A percentile compares a stretch with the other conserved stretches of the same genome.
These are phyloP conservation scores for Athene cunicularia DNA, from an alignment of 2,113 vertebrate genomes.

Conservation along the genomic window DNA sequence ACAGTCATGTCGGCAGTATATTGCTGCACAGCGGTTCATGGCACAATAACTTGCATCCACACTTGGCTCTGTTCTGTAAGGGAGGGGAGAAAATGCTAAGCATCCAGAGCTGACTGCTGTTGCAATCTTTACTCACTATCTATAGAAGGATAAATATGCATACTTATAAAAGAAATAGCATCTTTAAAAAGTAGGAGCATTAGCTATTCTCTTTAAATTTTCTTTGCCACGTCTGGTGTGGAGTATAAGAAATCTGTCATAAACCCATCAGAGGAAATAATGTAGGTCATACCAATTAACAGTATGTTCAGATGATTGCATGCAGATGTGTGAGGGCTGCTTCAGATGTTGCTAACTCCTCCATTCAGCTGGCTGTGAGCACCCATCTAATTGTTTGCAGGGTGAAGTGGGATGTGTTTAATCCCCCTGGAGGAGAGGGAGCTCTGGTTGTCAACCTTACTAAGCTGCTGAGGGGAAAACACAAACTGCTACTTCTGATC, in stretches of 20 bases:
- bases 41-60: neutral
- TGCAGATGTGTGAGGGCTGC: constrained; percentile 6
- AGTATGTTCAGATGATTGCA: neutral
- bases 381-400: neutral
- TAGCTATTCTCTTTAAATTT: neutral
- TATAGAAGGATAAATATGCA: neutral
- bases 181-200: neutral
- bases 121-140: neutral
- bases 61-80: neutral
- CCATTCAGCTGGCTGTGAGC: neutral
- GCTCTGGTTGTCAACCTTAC: neutral
- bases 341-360: neutral
- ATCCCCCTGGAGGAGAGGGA: neutral
- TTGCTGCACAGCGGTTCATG: neutral
- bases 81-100: neutral
- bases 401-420: neutral
- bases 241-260: neutral
- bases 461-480: neutral
- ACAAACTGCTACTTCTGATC: neutral
- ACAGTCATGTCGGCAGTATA: neutral
- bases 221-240: neutral
- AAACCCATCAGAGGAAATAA: neutral
- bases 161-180: neutral
- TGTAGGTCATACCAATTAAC: neutral
- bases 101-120: neutral